Evolutionary conservation across 2,888 invertebrate species (phyloP), one percentile per base, ranked within the genome.

Genomic region (Pyrrhia umbra): DNA sequence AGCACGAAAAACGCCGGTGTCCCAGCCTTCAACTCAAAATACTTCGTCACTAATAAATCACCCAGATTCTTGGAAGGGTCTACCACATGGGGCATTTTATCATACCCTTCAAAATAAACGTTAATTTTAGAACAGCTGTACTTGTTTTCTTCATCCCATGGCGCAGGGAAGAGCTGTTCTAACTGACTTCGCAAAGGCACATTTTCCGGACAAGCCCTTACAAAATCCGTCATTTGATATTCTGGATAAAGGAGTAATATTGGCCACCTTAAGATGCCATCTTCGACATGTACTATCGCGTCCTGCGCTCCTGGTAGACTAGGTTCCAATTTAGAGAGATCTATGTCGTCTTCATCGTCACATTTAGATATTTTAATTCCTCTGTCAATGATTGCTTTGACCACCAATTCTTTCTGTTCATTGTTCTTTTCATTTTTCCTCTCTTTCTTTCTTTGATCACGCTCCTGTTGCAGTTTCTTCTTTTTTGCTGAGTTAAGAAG

Each of bases 191-290:
- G 88, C 88, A 96, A 96, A 95, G 95, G 92, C 0, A 95, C 95
- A 79, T 96, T 95, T 91, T 99, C 98, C 9, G 96, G 95, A 83
- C 98, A 97, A 62, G 96, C 95, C 87, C 97, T 96, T 40, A 99
- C 96, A 80, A 98, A 98, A 90, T 99, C 99, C 50, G 98, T 97
- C 81, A 97, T 96, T 63, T 96, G 95, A 84, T 97, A 97, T 90
- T 99, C 98, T 0, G 99, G 99, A 90, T 99, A 99, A 10, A 98
- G 92, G 76, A 99, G 96, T 16, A 98, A 94, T 0, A 98, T 97
- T 0, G 99, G 99, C 99, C 99, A 99, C 52, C 96, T 92, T 10
- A 99, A 90, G 13, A 92, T 80, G 0, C 96, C 90, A 81, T 96
- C 92, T 69, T 96, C 95, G 10, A 97, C 81, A 81, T 95, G 95